These are phyloP conservation scores for Trissoscelio sp. DNA, from an alignment of 2,888 invertebrate species.

Conservation along the genomic window DNA sequence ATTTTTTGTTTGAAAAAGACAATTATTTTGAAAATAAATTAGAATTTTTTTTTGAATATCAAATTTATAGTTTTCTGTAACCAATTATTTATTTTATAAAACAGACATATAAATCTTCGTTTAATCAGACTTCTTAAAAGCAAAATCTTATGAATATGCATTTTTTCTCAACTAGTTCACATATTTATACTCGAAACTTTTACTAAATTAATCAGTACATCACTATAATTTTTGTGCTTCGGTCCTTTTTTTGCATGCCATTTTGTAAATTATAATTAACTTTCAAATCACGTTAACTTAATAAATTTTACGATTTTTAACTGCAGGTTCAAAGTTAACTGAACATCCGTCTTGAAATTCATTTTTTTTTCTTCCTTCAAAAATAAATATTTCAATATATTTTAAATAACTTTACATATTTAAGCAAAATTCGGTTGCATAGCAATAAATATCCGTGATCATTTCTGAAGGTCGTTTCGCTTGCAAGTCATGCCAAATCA, in stretches of 20 bases:
- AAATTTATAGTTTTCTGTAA: background rate
- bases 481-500: constrained; percentile 16
- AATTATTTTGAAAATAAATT: background rate
- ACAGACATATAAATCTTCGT: background rate
- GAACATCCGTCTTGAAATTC: constrained; percentile 13
- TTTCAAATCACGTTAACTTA: background rate
- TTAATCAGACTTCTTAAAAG: background rate
- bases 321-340: background rate
- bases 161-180: background rate
- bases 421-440: constrained; percentile 12
- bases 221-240: background rate
- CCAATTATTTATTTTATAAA: background rate
- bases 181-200: background rate
- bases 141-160: constrained; percentile 20
- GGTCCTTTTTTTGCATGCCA: background rate
- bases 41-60: background rate
- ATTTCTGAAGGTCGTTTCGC: constrained; percentile 23
- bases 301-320: constrained; percentile 15
- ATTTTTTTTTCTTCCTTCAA: constrained; percentile 19
- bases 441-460: constrained; percentile 7
- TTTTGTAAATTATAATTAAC: constrained; percentile 13
- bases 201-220: constrained; percentile 4
- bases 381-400: background rate
- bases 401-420: constrained; percentile 31
- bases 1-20: constrained; percentile 4